Percentiles rank a stretch among this genome's conserved stretches.
These are phyloP conservation scores for Amorpha juglandis DNA, from an alignment of 2,888 invertebrate species.

Conservation along the genomic window DNA sequence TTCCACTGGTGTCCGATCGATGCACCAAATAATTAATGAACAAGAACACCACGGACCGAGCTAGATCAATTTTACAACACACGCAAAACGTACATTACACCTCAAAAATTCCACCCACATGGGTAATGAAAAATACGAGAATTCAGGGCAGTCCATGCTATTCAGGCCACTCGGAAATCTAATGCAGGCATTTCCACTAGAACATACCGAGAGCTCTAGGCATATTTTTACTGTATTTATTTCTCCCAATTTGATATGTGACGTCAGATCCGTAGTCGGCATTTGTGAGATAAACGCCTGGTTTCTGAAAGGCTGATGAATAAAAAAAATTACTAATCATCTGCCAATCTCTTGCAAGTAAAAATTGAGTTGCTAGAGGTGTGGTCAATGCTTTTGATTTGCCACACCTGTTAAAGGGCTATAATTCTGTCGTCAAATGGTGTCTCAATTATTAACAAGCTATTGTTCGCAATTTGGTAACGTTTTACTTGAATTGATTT, in stretches of 20 bases:
- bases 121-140: conserved; percentile 18
- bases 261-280: too few species aligned
- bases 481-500: too few species aligned
- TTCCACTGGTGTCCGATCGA: not conserved
- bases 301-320: too few species aligned
- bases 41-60: conserved; percentile 14
- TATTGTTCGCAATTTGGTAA: too few species aligned
- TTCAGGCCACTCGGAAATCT: conserved; percentile 18
- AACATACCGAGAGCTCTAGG: conserved; percentile 9
- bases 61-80: conserved; percentile 19
- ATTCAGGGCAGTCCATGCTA: conserved; percentile 6
- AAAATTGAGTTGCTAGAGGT: too few species aligned
- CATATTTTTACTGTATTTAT: conserved; percentile 15
- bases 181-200: conserved; percentile 23
- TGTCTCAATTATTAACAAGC: too few species aligned
- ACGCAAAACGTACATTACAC: conserved; percentile 24
- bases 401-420: too few species aligned
- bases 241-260: not conserved
- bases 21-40: conserved; percentile 19
- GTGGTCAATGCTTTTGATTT: too few species aligned
- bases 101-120: conserved; percentile 15
- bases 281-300: too few species aligned
- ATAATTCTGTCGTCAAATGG: too few species aligned
- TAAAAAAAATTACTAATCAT: too few species aligned
- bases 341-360: too few species aligned